Evolutionary conservation across 2,888 invertebrate species (phyloP).

Genomic region (Plebejus melissa): DNA sequence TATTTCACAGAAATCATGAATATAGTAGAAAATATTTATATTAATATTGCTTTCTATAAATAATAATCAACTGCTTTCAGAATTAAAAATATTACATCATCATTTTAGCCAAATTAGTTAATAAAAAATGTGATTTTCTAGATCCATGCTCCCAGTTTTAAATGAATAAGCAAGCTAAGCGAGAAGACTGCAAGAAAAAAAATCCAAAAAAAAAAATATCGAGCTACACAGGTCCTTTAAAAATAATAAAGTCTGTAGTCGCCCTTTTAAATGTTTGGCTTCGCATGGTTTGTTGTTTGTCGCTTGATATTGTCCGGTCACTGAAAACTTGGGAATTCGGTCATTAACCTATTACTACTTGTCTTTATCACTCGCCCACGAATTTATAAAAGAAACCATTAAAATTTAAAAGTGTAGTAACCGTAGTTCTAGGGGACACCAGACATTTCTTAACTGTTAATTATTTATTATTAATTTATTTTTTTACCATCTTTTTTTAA

Average conservation of each 20-base stretch:
- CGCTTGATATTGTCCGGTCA: constrained; percentile 29
- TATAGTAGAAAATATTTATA: neutral
- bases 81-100: neutral
- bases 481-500: too few relatives aligned
- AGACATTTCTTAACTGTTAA: too few relatives aligned
- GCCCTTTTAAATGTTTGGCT: constrained; percentile 39
- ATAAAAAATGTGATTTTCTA: constrained; percentile 57
- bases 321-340: neutral
- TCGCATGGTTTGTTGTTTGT: constrained; percentile 33
- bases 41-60: neutral
- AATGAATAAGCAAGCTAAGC: constrained; percentile 83
- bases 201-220: constrained; percentile 47
- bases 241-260: constrained; percentile 61
- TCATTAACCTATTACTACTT: neutral
- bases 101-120: neutral
- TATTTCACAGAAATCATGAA: neutral
- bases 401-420: too few relatives aligned
- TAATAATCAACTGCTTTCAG: neutral
- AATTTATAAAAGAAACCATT: too few relatives aligned
- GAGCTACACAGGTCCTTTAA: constrained; percentile 65
- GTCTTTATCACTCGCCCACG: too few relatives aligned
- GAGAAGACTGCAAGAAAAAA: constrained; percentile 73
- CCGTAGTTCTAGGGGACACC: too few relatives aligned
- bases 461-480: too few relatives aligned
- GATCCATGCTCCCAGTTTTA: constrained; percentile 90